These are phyloP conservation scores for Monoplex corrugatus DNA, from an alignment of 2,888 invertebrate species.

Conservation along the genomic window DNA sequence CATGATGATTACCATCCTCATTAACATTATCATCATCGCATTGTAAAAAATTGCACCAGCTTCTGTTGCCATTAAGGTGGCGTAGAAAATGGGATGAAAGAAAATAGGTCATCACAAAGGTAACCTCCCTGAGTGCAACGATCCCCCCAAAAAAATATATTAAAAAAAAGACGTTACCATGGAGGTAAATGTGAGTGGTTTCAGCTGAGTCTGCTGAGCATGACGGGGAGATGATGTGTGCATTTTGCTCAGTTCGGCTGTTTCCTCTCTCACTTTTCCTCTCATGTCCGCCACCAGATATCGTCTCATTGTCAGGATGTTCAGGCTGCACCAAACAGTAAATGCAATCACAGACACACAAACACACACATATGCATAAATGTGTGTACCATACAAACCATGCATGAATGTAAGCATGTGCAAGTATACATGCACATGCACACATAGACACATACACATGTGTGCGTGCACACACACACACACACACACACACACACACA, in stretches of 20 bases:
- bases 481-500: background rate
- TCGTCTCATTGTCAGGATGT: constrained; percentile 77
- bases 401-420: background rate
- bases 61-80: no score
- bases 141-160: no score
- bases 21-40: no score
- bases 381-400: background rate
- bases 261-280: constrained; percentile 41
- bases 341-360: background rate
- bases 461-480: no score
- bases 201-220: background rate
- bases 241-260: constrained; percentile 3
- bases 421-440: background rate
- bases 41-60: no score
- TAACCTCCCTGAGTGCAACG: no score
- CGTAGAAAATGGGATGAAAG: no score
- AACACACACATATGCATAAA: background rate
- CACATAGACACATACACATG: background rate
- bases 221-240: background rate
- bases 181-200: constrained; percentile 22
- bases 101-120: background rate
- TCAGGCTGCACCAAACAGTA: constrained; percentile 67
- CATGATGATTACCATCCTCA: no score
- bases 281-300: constrained; percentile 78
- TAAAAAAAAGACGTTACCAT: constrained; percentile 33